These are phyloP conservation scores for Drosophila bifasciata DNA, from an alignment of 1,140 invertebrate genomes.

Conservation along the genomic window DNA sequence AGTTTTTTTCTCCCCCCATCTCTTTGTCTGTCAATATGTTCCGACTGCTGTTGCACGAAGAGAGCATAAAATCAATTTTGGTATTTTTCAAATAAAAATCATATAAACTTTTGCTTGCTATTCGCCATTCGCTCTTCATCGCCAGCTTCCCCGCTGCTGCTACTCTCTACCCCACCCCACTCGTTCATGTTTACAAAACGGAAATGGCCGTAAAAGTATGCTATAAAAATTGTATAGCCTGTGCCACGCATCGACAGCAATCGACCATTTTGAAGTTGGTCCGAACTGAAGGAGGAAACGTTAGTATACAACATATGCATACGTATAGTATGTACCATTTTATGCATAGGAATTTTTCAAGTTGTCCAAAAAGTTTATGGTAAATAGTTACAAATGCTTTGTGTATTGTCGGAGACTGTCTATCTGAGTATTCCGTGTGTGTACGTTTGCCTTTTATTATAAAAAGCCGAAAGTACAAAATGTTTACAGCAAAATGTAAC, in stretches of 20 bases:
- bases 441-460: conserved; percentile 35
- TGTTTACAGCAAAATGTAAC: conserved; percentile 3
- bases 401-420: conserved; percentile 32
- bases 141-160: conserved; percentile 1
- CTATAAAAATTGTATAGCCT: conserved; percentile 71
- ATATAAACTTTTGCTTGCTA: conserved; percentile 57
- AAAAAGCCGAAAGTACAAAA: conserved; percentile 30
- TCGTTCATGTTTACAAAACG: conserved; percentile 66
- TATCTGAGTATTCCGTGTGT: conserved; percentile 27
- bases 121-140: conserved; percentile 4
- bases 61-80: conserved; percentile 70
- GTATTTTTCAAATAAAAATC: conserved; percentile 75
- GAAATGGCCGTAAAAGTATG: conserved; percentile 76
- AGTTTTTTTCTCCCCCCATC: not conserved
- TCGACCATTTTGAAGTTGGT: conserved; percentile 39
- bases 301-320: conserved; percentile 16
- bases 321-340: conserved; percentile 43
- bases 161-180: conserved; percentile 1
- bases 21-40: conserved; percentile 18
- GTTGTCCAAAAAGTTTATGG: conserved; percentile 54
- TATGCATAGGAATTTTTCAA: conserved; percentile 45
- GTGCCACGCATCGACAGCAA: conserved; percentile 69
- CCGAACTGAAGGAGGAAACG: conserved; percentile 8
- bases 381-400: conserved; percentile 76
- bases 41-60: conserved; percentile 10